These are phyloP conservation scores for Tetragonula carbonaria DNA, from an alignment of 2,888 invertebrate genomes.

Conservation along the genomic window DNA sequence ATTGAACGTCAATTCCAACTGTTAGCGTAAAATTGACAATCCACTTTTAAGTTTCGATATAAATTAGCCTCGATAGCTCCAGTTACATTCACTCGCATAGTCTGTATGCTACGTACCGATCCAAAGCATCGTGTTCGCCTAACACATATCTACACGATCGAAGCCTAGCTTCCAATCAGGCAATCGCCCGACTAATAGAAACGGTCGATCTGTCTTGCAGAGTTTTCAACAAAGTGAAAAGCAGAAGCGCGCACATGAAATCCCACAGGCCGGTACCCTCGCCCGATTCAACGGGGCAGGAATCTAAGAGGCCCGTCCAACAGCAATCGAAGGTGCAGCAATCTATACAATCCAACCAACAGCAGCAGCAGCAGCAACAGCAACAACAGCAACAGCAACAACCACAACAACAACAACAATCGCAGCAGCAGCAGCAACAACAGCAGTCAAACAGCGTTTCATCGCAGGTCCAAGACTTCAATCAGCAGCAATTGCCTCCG, in stretches of 20 bases:
- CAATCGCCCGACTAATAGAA: not conserved
- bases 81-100: conserved; percentile 4
- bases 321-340: conserved; percentile 68
- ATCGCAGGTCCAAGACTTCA: conserved; percentile 69
- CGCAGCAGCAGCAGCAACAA: conserved; percentile 55
- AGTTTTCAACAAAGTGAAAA: conserved; percentile 98
- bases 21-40: too few species aligned
- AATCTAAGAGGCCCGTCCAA: conserved; percentile 85
- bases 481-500: conserved; percentile 75
- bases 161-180: not conserved
- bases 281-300: conserved; percentile 92
- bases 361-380: conserved; percentile 71
- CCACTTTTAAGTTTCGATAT: too few species aligned
- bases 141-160: not conserved
- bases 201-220: conserved; percentile 86
- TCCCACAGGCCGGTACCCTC: conserved; percentile 92
- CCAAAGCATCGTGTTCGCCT: conserved; percentile 15
- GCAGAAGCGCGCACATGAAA: conserved; percentile 99
- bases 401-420: conserved; percentile 64
- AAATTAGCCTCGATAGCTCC: not conserved
- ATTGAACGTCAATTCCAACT: too few species aligned
- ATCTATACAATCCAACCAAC: conserved; percentile 61
- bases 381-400: conserved; percentile 72
- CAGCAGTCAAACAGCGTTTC: conserved; percentile 67
- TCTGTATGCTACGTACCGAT: conserved; percentile 16